Conservation (phyloP, 1,140 invertebrate genomes). For the Drosophila kanapiae region DNA sequence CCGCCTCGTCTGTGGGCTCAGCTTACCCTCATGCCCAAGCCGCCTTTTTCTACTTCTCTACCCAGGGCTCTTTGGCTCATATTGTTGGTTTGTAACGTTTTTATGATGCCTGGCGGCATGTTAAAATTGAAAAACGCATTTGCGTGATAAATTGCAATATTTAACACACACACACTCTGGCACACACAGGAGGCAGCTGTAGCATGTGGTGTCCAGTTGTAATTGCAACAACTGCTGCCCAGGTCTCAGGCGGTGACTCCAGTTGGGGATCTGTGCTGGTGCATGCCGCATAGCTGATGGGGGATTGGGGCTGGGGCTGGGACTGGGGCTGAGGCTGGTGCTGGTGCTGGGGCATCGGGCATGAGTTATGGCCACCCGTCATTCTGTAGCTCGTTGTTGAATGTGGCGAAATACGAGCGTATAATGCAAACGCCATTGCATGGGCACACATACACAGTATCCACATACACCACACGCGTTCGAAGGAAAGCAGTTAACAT, state of each 20-base stretch:
- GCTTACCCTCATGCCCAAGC: slow-evolving; percentile 38
- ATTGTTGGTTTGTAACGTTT: slow-evolving; percentile 84
- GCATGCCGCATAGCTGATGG: slow-evolving; percentile 16
- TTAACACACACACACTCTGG: slow-evolving; percentile 75
- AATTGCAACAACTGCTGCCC: slow-evolving; percentile 78
- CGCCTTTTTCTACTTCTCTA: slow-evolving; percentile 36
- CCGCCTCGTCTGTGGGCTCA: slow-evolving; percentile 38
- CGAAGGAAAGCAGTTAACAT: slow-evolving; percentile 79
- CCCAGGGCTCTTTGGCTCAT: slow-evolving; percentile 64
- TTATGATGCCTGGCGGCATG: slow-evolving; percentile 85
- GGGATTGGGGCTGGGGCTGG: slow-evolving; percentile 19
- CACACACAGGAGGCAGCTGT: slow-evolving; percentile 69
- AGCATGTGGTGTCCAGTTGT: slow-evolving; percentile 83
- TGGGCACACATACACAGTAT: slow-evolving; percentile 54
- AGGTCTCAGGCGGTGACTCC: slow-evolving; percentile 53
- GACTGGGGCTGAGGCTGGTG: slow-evolving; percentile 27
- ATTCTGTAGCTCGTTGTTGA: slow-evolving; percentile 80
- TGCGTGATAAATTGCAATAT: slow-evolving; percentile 85
- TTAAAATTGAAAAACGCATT: slow-evolving; percentile 85
- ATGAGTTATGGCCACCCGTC: slow-evolving; percentile 83
- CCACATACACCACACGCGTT: slow-evolving; percentile 31
- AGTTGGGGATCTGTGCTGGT: slow-evolving; percentile 19
- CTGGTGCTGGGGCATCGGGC: slow-evolving; percentile 54
- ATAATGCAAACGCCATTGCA: slow-evolving; percentile 84
- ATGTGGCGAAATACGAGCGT: slow-evolving; percentile 84